Base-by-base conservation (phyloP, 2,888 invertebrate genomes). In the Alitta virens region DNA sequence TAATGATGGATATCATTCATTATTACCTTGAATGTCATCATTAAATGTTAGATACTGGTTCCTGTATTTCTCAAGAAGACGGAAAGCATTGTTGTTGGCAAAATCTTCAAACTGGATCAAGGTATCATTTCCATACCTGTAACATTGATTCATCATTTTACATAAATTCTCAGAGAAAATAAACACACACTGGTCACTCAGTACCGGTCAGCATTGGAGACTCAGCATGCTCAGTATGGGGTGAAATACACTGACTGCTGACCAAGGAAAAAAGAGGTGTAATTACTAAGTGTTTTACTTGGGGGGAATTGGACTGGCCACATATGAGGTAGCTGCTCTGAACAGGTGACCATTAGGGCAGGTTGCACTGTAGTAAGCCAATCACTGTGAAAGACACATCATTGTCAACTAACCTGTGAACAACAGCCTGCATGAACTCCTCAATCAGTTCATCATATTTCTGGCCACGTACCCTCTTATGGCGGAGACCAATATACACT, bases 11-110 rank as follows among this genome's bases (percentile, higher is more conserved):
- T 16, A 49, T 23, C 49, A 23, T 49, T 49, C 49, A 25, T 12
- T 5, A 25, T 46, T 52, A 74, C 95, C 95, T 82, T 98, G 96
- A 79, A 98, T 98, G 81, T 98, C 98, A 81, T 98, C 98, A 84
- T 98, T 98, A 84, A 98, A 98, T 12, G 94, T 94, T 83, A 96
- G 96, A 83, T 91, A 89, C 77, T 87, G 81, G 74, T 91, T 85
- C 38, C 93, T 87, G 83, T 96, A 98, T 80, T 91, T 93, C 74
- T 88, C 90, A 66, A 98, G 85, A 61, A 98, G 85, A 38, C 92
- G 86, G 86, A 97, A 98, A 5, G 98, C 98, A 83, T 98, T 97
- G 2, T 90, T 87, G 78, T 98, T 98, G 59, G 90, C 97, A 80
- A 98, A 98, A 85, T 98, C 98, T 85, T 99, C 98, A 83, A 96